Base-by-base conservation (phyloP, 2,797 vertebrate genomes). In the Coreius guichenoti region DNA sequence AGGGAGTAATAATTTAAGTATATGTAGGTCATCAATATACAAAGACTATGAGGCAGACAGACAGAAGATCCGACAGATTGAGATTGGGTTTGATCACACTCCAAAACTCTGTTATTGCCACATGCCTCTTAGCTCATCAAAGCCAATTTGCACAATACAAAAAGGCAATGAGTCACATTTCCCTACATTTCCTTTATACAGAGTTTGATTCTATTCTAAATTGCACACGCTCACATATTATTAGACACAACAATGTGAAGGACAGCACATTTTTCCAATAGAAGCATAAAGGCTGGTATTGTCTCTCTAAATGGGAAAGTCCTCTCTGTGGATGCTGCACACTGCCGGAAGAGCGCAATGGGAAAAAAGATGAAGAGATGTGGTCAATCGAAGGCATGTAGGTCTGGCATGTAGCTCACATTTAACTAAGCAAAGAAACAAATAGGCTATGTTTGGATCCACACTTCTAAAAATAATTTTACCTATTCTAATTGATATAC, bases 201-300 rank as follows among this genome's bases (percentile, higher is more conserved):
- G 36, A 84, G 54, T 79, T 19, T 79, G 70, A 83, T 33, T 75
- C 81, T 65, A 29, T 69, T 67, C 79, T 56, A 75, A 21, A 21
- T 65, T 83, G 67, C 68, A 61, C 56, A 69, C 7, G 14, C 67
- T 63, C 31, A 26, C 79, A 39, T 21, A 49, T 51, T 69, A 69
- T 69, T 16, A 85, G 76, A 31, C 49, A 26, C 36, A 58, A 70
- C 61, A 56, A 17, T 51, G 47, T 23, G 73, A 51, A 19, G 49
- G 36, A 69, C 61, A 69, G 49, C 51, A 69, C 56, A 56, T 69
- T 86, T 80, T 86, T 58, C n/a, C 29, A 61, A 61, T 33, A 21
- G 88, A 74, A 78, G 68, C 81, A 91, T 89, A 92, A 90, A 91
- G 90, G 79, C 88, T 88, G 87, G 65, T 81, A 86, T 93, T 93